Percentiles rank a stretch among this genome's conserved stretches.
phyloP scores from a whole-genome alignment of 1,140 invertebrate genomes.

The Ceratosolen fusciceps region DNA sequence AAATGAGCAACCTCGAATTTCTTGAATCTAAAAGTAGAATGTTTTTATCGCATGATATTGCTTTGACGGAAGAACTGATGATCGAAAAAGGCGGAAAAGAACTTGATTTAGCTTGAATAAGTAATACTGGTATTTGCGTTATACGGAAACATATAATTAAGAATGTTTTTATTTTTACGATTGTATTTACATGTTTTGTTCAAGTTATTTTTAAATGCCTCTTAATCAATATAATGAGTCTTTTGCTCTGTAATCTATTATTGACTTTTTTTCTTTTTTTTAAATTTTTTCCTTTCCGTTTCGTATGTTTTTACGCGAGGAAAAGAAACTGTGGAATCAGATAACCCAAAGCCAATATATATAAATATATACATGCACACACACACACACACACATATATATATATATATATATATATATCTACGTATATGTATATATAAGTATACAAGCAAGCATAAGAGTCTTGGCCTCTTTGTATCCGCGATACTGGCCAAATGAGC shows the following conservation, averaged over 20 bases:
- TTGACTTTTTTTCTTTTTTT: background rate
- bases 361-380: no score
- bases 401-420: no score
- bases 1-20: conserved; percentile 32
- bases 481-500: no score
- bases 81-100: conserved; percentile 35
- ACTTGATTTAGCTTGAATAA: conserved; percentile 19
- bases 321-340: no score
- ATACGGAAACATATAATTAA: conserved; percentile 20
- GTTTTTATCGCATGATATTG: conserved; percentile 16
- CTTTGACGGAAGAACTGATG: conserved; percentile 21
- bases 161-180: conserved; percentile 14
- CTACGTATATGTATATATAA: no score
- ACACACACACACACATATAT: no score
- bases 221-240: background rate
- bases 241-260: background rate
- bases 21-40: background rate
- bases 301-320: no score
- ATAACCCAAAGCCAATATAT: no score
- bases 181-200: background rate
- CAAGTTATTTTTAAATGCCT: conserved; percentile 5
- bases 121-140: conserved; percentile 1
- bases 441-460: no score
- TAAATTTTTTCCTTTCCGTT: no score
- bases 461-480: no score